phyloP scores from a whole-genome alignment of 2,113 vertebrate species.

The Sapajus apella region DNA sequence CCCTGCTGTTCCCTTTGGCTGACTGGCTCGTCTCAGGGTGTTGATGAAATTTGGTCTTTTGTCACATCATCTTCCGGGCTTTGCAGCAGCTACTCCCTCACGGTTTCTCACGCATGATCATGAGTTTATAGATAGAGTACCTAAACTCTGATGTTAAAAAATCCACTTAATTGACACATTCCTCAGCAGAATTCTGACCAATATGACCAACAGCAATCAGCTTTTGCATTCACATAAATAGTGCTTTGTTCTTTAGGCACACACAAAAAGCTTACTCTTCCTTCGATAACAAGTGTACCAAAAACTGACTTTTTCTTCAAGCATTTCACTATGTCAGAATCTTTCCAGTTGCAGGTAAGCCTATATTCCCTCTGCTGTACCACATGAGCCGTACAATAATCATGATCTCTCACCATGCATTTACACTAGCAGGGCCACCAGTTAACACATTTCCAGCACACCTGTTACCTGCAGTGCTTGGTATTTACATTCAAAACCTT shows the following conservation, averaged over 20 bases:
- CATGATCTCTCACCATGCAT: neutral
- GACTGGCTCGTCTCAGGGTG: neutral
- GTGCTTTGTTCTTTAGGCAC: neutral
- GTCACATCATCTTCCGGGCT: constrained; percentile 35
- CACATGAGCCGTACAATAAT: neutral
- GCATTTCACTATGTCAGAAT: neutral
- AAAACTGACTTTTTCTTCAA: neutral
- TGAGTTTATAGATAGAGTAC: neutral
- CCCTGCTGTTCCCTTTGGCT: neutral
- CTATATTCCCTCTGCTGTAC: neutral
- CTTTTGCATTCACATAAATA: neutral
- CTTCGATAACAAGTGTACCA: neutral
- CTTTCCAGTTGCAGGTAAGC: neutral
- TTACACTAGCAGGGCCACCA: neutral
- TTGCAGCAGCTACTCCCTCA: neutral
- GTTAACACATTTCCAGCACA: neutral
- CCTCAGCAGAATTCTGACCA: neutral
- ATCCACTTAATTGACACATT: constrained; percentile 1
- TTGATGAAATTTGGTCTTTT: constrained; percentile 58
- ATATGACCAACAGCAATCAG: neutral
- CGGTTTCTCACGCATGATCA: neutral
- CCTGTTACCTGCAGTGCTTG: neutral
- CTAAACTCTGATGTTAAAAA: neutral
- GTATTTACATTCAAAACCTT: neutral
- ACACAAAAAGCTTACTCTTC: neutral